A percentile compares a stretch with the other conserved stretches of the same genome.
These are phyloP conservation scores for Syndactyla subalaris DNA, from an alignment of 2,797 vertebrate species.

Conservation along the genomic window DNA sequence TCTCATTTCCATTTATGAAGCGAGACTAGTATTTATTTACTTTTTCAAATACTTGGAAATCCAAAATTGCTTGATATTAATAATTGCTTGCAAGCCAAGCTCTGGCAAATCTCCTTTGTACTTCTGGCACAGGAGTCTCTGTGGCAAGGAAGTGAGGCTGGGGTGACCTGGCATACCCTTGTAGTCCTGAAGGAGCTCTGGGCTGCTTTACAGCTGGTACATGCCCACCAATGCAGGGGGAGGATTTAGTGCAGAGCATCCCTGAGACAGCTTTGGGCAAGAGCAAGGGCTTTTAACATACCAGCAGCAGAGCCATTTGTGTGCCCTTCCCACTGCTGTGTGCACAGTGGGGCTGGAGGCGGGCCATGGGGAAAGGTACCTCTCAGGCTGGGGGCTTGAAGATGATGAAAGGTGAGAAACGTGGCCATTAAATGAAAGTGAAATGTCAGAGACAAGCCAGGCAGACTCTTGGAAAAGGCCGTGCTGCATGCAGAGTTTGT, in stretches of 20 bases:
- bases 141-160: background rate
- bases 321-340: background rate
- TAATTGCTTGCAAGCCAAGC: background rate
- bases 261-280: background rate
- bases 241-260: background rate
- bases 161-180: background rate
- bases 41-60: background rate
- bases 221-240: background rate
- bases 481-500: background rate
- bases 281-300: background rate
- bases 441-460: background rate
- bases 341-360: fast-evolving
- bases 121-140: background rate
- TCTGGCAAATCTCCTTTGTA: background rate
- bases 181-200: background rate
- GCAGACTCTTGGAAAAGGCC: background rate
- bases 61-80: background rate
- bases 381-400: background rate
- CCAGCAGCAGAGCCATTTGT: background rate
- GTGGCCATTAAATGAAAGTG: background rate
- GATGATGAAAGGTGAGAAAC: background rate
- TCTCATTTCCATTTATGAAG: constrained; percentile 26
- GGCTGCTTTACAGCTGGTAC: background rate
- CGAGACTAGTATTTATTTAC: background rate
- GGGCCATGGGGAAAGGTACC: background rate